Evolutionary conservation across 1,140 invertebrate species (phyloP), one percentile per base, ranked within the genome.

Genomic region (Melanaphis sacchari): DNA sequence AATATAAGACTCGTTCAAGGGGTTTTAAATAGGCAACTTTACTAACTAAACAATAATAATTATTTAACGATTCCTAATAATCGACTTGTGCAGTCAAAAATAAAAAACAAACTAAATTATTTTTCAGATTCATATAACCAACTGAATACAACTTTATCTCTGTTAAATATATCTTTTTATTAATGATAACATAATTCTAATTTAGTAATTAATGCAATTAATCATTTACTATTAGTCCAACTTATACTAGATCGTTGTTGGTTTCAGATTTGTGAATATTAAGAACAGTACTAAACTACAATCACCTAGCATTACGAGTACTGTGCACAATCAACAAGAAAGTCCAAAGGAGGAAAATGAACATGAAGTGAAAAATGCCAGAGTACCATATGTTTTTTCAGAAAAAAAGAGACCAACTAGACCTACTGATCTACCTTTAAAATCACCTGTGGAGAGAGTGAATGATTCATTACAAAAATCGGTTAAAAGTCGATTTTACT

Each of bases 401-500:
- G 91, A 82, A 76, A 94, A 88, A 59, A 94, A 93, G 36, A 91
- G 66, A 94, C 36, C 41, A 9, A 81, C 43, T 31, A 93, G 82
- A 66, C 90, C 93, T 24, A 93, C 84, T 5, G 88, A 93, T 41
- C 59, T 91, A 52, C 84, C 89, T 0, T 66, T 89, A 11, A 90
- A 93, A 43, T 90, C 84, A 6, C 84, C 84, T 1, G 93, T 89
- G 52, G 93, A 93, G 22, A 54, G 87, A 46, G 36, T 93, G 22
- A 90, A 93, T 24, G 81, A 91, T 46, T 87, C 89, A 5, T 59
- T 81, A 87, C 93, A 91, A 40, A 92, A 94, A 18, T 91, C 90
- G 0, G 52, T 91, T 31, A 92, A 93, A 93, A 94, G 91, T 94
- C 54, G 93, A 36, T 91, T 59, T 38, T 94, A 91, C 21, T 91